Base-by-base conservation (phyloP, 2,888 invertebrate species). In the Pheosia tremula region DNA sequence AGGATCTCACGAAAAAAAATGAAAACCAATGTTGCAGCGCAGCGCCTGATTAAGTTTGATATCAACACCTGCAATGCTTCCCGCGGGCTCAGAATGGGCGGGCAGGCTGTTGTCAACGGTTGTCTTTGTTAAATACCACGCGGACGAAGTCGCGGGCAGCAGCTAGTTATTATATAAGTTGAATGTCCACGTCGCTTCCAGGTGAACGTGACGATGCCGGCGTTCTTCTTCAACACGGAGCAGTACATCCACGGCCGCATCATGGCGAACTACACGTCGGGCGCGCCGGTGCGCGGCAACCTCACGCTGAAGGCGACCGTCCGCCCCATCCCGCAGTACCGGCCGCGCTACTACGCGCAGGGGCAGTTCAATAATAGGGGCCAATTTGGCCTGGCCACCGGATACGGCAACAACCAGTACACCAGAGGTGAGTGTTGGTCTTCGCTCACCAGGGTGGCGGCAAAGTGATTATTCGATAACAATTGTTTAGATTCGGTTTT, bases 241-340 rank as follows among this genome's bases (percentile, higher is more conserved):
- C 95, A 94, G 9, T 98, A 94, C 80, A 96, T 99, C 80, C 95
- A 96, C 80, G 99, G 99, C 0, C 95, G 96, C 0, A 95, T 99
- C 3, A 97, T 97, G 95, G 98, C 99, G 0, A 99, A 99, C 95
- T 98, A 98, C 83, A 98, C 98, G 0, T 98, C 98, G 64, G 99
- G 99, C 1, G 97, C 97, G 39, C 98, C 98, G 0, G 98, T 98
- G 0, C 94, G 94, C 47, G 98, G 98, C 8, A 98, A 98, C 91
- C 94, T 98, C 36, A 98, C 98, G 0, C 91, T 99, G 1, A 96
- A 96, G 84, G 98, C 98, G 0, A 96, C 96, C 38, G 93, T 98
- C 43, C 91, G 96, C 1, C 96, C 97, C 4, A 95, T 97, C 54
- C 95, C 95, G 60, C 94, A 92, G 81, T 94, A 94, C 82, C 91